These are phyloP conservation scores for Poeciliopsis prolifica DNA, from an alignment of 2,113 vertebrate species.

Conservation along the genomic window DNA sequence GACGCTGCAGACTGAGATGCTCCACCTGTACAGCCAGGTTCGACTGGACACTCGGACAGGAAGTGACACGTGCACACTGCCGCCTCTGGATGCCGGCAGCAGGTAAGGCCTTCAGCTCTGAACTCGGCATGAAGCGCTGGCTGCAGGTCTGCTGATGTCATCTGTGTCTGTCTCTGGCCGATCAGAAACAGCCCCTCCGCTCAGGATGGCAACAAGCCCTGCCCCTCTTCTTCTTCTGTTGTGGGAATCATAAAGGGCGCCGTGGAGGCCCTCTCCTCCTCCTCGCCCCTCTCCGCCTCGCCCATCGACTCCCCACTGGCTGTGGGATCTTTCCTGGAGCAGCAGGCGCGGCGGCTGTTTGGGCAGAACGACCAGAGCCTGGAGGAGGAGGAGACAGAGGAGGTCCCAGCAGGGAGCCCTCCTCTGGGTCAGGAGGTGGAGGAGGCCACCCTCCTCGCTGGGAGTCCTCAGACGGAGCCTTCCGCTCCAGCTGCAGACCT, in stretches of 20 bases:
- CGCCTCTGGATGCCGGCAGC: constrained; percentile 11
- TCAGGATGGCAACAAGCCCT: constrained; percentile 24
- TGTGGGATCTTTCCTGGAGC: constrained; percentile 91
- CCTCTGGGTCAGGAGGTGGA: constrained; percentile 54
- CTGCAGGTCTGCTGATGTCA: background rate
- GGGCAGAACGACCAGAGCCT: constrained; percentile 82
- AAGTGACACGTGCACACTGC: constrained; percentile 16
- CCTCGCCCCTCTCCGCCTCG: constrained; percentile 81
- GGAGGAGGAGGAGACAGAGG: constrained; percentile 74
- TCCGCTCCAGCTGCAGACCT: constrained; percentile 20
- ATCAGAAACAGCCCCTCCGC: constrained; percentile 18
- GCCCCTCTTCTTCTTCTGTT: constrained; percentile 40
- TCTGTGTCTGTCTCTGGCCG: constrained; percentile 44
- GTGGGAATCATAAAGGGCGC: constrained; percentile 71
- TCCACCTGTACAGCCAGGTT: constrained; percentile 87
- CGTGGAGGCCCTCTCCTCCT: constrained; percentile 78
- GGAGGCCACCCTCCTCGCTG: constrained; percentile 38
- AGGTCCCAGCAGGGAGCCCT: constrained; percentile 29
- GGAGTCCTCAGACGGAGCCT: constrained; percentile 44
- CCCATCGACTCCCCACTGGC: constrained; percentile 78
- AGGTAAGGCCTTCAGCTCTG: background rate
- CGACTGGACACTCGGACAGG: constrained; percentile 73
- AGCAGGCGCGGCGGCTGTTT: constrained; percentile 89
- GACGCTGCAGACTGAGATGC: constrained; percentile 87
- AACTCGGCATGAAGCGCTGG: too few species aligned